phyloP scores from a whole-genome alignment of 2,113 vertebrate species.

The Coryphaenoides rupestris region DNA sequence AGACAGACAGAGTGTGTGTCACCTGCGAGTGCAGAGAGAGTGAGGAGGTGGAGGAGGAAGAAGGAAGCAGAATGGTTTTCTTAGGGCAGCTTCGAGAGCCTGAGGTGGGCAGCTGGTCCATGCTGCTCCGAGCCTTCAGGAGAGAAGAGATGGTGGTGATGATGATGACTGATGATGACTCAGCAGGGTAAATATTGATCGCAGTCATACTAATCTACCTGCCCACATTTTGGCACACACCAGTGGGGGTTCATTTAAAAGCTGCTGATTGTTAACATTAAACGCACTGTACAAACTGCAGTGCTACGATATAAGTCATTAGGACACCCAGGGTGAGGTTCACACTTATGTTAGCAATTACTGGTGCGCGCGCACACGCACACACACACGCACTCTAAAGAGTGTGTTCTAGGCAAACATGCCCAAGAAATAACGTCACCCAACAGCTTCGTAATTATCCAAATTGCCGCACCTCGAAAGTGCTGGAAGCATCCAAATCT shows the following conservation, averaged over 20 bases:
- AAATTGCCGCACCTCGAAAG: no score
- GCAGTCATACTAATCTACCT: no score
- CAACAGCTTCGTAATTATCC: no score
- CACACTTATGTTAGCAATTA: not conserved
- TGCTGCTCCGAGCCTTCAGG: constrained; percentile 81
- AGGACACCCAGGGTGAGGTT: not conserved
- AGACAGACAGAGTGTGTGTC: constrained; percentile 64
- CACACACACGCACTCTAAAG: not conserved
- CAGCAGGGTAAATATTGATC: not conserved
- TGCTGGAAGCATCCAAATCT: no score
- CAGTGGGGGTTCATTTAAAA: no score
- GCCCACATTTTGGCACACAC: no score
- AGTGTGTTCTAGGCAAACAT: no score
- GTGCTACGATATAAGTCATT: not conserved
- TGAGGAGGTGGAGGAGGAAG: constrained; percentile 80
- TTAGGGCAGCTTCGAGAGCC: constrained; percentile 91
- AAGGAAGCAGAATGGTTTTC: constrained; percentile 93
- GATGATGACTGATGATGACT: constrained; percentile 14
- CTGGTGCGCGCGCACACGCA: not conserved
- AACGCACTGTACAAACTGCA: not conserved
- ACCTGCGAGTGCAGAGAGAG: constrained; percentile 85
- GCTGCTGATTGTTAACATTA: not conserved
- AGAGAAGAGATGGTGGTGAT: constrained; percentile 41
- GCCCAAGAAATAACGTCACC: no score
- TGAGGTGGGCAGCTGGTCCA: constrained; percentile 56